Conservation (phyloP, 2,888 invertebrate species). For the Tipula lateralis region DNA sequence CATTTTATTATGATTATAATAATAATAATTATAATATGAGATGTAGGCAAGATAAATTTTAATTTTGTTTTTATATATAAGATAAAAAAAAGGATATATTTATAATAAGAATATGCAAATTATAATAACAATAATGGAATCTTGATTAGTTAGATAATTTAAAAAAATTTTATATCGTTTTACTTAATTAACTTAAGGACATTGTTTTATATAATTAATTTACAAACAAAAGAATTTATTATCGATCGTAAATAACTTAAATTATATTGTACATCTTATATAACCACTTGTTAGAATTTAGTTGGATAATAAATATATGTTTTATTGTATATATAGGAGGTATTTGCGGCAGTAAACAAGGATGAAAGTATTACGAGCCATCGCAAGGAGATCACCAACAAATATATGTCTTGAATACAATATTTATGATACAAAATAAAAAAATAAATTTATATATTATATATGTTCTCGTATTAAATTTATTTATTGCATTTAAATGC, state of each 20-base stretch:
- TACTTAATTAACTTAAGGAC: conserved; percentile 14
- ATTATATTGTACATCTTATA: not conserved
- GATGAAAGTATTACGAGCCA: too few species aligned
- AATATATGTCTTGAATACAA: too few species aligned
- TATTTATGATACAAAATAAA: too few species aligned
- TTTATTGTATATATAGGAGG: too few species aligned
- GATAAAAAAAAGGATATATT: not conserved
- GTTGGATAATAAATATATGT: not conserved
- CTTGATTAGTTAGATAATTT: not conserved
- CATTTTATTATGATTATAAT: not conserved
- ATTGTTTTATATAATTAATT: not conserved
- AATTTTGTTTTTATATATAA: not conserved
- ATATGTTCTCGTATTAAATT: too few species aligned
- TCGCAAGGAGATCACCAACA: too few species aligned
- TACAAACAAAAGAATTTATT: not conserved
- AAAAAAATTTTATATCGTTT: not conserved
- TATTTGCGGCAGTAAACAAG: too few species aligned
- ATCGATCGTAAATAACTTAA: not conserved
- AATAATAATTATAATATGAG: conserved; percentile 24
- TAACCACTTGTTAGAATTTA: conserved; percentile 11
- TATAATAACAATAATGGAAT: conserved; percentile 15
- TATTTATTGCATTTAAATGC: too few species aligned
- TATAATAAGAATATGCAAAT: conserved; percentile 15
- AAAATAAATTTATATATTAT: too few species aligned
- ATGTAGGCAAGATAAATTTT: not conserved